Conservation (phyloP, 1,140 invertebrate species). For the Leptestheria dahalacensis region DNA sequence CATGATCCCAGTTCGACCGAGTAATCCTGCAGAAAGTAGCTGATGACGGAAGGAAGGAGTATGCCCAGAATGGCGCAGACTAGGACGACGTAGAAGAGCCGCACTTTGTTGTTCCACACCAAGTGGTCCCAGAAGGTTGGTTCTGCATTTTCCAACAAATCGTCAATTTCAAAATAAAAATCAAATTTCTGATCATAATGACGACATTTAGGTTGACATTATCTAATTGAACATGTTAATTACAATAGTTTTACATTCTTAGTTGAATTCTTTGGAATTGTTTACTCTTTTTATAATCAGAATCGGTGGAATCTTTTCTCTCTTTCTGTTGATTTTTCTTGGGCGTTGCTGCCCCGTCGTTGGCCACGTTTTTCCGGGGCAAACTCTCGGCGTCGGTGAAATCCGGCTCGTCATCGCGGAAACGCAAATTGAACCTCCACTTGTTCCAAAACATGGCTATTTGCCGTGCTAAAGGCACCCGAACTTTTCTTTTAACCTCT, state of each 20-base stretch:
- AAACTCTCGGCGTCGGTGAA: background rate
- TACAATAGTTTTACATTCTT: background rate
- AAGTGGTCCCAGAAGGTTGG: slow-evolving; percentile 7
- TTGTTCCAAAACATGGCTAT: background rate
- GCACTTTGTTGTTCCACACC: slow-evolving; percentile 5
- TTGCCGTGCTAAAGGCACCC: background rate
- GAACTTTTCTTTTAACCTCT: no score
- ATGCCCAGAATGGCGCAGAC: slow-evolving; percentile 8
- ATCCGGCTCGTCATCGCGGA: background rate
- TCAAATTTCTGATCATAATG: no score
- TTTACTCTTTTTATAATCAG: background rate
- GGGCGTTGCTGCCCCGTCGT: background rate
- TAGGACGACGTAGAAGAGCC: slow-evolving; percentile 13
- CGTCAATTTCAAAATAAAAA: no score
- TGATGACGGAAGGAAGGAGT: slow-evolving; percentile 4
- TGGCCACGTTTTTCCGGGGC: background rate
- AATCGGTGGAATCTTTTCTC: background rate
- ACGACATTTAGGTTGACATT: background rate
- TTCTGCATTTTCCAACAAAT: background rate
- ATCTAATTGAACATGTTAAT: background rate
- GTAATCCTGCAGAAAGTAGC: slow-evolving; percentile 2
- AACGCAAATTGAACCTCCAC: background rate
- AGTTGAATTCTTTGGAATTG: background rate
- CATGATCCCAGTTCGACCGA: background rate
- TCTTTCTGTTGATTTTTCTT: background rate